These are phyloP conservation scores for Cerastoderma edule DNA, from an alignment of 2,888 invertebrate genomes.

Conservation along the genomic window DNA sequence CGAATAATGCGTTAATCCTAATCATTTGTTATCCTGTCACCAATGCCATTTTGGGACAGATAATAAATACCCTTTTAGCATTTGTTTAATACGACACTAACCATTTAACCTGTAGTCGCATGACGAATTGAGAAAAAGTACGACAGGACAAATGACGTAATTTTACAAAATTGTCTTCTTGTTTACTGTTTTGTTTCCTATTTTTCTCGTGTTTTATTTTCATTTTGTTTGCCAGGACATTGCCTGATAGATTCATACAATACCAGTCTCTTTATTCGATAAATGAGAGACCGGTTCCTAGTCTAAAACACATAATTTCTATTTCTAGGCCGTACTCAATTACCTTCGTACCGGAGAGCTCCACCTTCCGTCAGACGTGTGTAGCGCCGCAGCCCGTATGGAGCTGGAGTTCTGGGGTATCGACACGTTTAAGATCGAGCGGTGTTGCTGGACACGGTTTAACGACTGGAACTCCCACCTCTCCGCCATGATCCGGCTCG, in stretches of 20 bases:
- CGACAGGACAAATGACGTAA: background rate
- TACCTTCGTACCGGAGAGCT: constrained; percentile 66
- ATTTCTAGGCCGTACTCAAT: constrained; percentile 59
- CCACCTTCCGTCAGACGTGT: constrained; percentile 65
- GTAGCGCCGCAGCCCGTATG: constrained; percentile 62
- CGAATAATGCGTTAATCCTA: no score
- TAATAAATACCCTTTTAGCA: no score
- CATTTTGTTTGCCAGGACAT: no score
- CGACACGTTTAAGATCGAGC: constrained; percentile 64
- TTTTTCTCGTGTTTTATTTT: background rate
- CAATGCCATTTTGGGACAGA: no score
- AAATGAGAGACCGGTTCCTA: background rate
- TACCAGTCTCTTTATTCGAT: background rate
- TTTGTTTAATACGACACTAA: no score
- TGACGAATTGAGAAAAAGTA: no score
- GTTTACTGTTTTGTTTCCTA: background rate
- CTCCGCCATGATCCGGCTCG: constrained; percentile 58
- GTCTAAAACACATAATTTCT: background rate
- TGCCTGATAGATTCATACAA: no score
- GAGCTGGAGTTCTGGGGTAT: constrained; percentile 77
- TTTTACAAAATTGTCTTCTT: background rate
- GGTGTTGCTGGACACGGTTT: constrained; percentile 75
- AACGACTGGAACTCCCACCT: constrained; percentile 69
- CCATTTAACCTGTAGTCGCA: no score
- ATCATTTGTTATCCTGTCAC: no score